These are phyloP conservation scores for Eumeta japonica DNA, from an alignment of 1,140 invertebrate species.

Conservation along the genomic window DNA sequence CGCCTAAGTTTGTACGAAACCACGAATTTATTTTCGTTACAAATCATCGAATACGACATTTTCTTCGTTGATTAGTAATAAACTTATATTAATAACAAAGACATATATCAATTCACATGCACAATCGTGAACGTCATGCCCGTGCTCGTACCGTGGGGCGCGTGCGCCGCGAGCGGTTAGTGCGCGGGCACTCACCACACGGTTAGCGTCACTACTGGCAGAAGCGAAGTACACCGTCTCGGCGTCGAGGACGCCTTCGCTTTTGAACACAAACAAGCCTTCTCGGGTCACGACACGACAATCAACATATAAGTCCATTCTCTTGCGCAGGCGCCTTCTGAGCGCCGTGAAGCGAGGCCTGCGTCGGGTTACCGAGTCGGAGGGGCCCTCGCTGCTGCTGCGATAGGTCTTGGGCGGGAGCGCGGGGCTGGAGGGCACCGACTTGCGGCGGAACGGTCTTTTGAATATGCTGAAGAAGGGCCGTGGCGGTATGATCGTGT, in stretches of 20 bases:
- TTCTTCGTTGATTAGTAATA: too few relatives aligned
- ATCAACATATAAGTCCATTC: conserved; percentile 46
- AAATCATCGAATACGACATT: too few relatives aligned
- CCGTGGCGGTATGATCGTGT: conserved; percentile 49
- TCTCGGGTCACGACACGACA: conserved; percentile 34
- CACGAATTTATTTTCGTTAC: too few relatives aligned
- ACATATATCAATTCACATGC: too few relatives aligned
- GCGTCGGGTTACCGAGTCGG: conserved; percentile 44
- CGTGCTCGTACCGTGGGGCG: too few relatives aligned
- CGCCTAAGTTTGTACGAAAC: too few relatives aligned
- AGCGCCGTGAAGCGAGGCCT: conserved; percentile 33
- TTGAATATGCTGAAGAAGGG: conserved; percentile 61
- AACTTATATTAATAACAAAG: too few relatives aligned
- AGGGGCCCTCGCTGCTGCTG: conserved; percentile 55
- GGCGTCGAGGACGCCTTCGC: too few relatives aligned
- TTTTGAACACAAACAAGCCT: too few relatives aligned
- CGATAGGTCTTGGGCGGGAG: conserved; percentile 51
- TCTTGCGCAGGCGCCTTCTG: conserved; percentile 36
- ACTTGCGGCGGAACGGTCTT: conserved; percentile 67
- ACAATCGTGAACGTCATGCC: too few relatives aligned
- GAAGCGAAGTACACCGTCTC: conserved; percentile 24
- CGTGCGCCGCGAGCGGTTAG: too few relatives aligned
- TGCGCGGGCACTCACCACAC: conserved; percentile 53
- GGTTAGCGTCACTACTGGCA: conserved; percentile 31
- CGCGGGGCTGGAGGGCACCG: conserved; percentile 63